phyloP scores from a whole-genome alignment of 2,113 vertebrate genomes.

The Entelurus aequoreus region DNA sequence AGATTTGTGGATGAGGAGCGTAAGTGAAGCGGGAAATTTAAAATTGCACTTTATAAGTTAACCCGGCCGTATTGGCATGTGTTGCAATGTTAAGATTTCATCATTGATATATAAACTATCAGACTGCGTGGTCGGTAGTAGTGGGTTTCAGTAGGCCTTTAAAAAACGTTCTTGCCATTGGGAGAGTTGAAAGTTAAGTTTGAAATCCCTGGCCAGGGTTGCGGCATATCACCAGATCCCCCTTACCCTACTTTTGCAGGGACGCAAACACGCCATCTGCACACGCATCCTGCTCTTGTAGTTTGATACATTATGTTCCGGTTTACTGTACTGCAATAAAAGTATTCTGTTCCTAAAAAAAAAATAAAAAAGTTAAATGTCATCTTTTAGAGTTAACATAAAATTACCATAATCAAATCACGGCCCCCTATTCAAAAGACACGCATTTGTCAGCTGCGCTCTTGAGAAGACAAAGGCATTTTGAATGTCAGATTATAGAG shows the following conservation, averaged over 20 bases:
- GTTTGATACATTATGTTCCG: constrained; percentile 5
- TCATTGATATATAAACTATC: too few species aligned
- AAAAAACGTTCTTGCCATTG: constrained; percentile 10
- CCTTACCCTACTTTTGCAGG: constrained; percentile 31
- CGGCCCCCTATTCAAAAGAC: constrained; percentile 17
- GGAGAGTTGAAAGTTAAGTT: constrained; percentile 38
- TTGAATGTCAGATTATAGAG: constrained; percentile 46
- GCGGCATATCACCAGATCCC: constrained; percentile 28
- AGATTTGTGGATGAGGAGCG: too few species aligned
- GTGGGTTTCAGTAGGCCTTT: too few species aligned
- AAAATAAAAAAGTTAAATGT: constrained; percentile 41
- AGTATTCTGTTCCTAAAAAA: constrained; percentile 24
- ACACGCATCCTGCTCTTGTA: neutral
- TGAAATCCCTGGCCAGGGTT: constrained; percentile 31
- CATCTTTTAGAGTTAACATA: constrained; percentile 42
- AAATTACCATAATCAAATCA: constrained; percentile 57
- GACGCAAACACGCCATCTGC: constrained; percentile 29
- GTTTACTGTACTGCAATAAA: constrained; percentile 20
- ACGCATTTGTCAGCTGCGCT: constrained; percentile 18
- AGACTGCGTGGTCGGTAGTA: too few species aligned
- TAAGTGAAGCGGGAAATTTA: too few species aligned
- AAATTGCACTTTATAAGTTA: too few species aligned
- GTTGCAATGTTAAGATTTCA: too few species aligned
- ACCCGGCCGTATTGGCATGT: too few species aligned
- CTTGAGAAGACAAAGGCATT: constrained; percentile 38